Conservation (phyloP, 2,797 vertebrate species). For the Heterohyrax brucei region DNA sequence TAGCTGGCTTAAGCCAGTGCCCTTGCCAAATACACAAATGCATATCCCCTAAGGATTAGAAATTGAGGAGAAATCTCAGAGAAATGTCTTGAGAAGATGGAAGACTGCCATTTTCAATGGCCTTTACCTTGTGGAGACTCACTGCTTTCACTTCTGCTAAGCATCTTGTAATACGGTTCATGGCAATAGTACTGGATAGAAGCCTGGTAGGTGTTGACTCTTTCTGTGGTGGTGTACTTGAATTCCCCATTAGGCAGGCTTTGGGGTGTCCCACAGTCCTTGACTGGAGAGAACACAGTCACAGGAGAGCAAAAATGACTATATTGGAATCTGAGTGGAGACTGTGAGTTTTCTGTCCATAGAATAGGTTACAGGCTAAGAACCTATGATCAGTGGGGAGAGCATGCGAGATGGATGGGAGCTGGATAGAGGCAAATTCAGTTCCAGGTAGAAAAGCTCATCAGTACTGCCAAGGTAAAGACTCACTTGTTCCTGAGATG, state of each 20-base stretch:
- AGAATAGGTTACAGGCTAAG: not conserved
- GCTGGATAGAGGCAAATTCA: not conserved
- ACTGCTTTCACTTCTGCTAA: conserved; percentile 68
- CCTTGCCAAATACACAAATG: not conserved
- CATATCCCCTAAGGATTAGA: not conserved
- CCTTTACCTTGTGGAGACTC: conserved; percentile 74
- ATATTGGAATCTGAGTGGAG: not conserved
- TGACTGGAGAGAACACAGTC: conserved; percentile 85
- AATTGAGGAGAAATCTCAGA: not conserved
- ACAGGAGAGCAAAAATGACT: not conserved
- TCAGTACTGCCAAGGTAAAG: not conserved
- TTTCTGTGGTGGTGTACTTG: conserved; percentile 71
- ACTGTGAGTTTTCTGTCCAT: not conserved
- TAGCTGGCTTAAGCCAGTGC: not conserved
- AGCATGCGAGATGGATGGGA: not conserved
- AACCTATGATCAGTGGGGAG: not conserved
- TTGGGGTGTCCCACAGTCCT: conserved; percentile 88
- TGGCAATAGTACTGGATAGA: conserved; percentile 88
- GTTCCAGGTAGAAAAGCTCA: not conserved
- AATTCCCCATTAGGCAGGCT: conserved; percentile 89
- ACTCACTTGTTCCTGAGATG: not conserved
- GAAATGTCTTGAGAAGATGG: not conserved
- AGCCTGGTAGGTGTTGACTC: conserved; percentile 87
- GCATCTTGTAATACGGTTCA: conserved; percentile 90
- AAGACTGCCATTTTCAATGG: not conserved